These are phyloP conservation scores for Psix sp. DNA, from an alignment of 1,140 invertebrate species.

Conservation along the genomic window DNA sequence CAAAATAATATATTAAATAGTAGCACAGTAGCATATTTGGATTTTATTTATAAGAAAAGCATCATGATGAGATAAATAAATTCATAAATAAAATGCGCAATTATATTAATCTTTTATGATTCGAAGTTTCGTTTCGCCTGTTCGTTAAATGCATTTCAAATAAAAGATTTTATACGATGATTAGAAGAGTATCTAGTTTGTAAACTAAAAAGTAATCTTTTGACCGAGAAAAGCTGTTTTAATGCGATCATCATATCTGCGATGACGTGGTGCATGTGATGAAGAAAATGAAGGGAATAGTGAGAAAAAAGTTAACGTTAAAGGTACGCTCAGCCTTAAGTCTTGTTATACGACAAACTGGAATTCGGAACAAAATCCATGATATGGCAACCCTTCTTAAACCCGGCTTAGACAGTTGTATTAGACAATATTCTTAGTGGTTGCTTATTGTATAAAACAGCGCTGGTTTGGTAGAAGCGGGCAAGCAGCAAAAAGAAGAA, in stretches of 20 bases:
- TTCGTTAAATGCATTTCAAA: too few species aligned
- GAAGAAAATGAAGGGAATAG: conserved; percentile 7
- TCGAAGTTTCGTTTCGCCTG: too few species aligned
- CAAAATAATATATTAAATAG: too few species aligned
- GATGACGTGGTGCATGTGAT: conserved; percentile 14
- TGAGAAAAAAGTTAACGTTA: conserved; percentile 36
- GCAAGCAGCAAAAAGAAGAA: conserved; percentile 29
- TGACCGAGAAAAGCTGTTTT: conserved; percentile 21
- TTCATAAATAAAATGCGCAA: too few species aligned
- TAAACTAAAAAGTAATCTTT: conserved; percentile 25
- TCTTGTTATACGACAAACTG: conserved; percentile 4
- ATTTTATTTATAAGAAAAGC: too few species aligned
- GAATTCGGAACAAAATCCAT: conserved; percentile 39
- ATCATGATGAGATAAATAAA: too few species aligned
- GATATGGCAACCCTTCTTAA: conserved; percentile 38
- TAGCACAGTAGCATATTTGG: too few species aligned
- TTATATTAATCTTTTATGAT: too few species aligned
- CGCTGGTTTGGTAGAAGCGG: conserved; percentile 39
- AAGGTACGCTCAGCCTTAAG: conserved; percentile 25
- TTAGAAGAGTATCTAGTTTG: conserved; percentile 12
- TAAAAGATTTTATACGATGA: conserved; percentile 1
- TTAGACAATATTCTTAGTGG: conserved; percentile 38
- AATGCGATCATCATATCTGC: conserved; percentile 35
- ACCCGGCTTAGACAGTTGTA: conserved; percentile 38
- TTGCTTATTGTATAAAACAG: conserved; percentile 40